Evolutionary conservation across 2,888 invertebrate species (phyloP), one percentile per base, ranked within the genome.

Genomic region (Ypsolopha scabrella): DNA sequence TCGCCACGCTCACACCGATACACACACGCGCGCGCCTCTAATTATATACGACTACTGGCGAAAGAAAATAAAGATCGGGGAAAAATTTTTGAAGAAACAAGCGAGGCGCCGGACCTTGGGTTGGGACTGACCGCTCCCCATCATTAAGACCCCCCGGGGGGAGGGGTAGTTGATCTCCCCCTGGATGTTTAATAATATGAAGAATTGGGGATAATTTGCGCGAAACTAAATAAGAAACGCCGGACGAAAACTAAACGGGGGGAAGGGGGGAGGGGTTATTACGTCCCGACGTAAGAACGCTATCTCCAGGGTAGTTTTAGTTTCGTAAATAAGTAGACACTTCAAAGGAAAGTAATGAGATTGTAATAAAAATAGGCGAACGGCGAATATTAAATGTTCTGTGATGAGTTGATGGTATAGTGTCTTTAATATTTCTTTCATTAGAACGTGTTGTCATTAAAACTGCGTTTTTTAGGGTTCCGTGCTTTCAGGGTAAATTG

Each of bases 131-230:
- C 85, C 85, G 80, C 80, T 75, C 74, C 65, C 72, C 77, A 74
- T 83, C 83, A 83, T 85, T 83, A 85, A 72, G 70, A 72, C 75
- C 72, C 75, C 73, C 59, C 78, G 65, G 74, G 53, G 49, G 64
- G 74, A 77, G 66, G 75, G 75, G 68, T 77, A 78, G 77, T 76
- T 79, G 49, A 41, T 50, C 50, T 77, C 75, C 77, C 83, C 81
- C 63, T 64, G 70, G 83, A 81, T 85, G 86, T 85, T 85, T 86
- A 86, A 86, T 86, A 85, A 86, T 86, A 86, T 86, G 86, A 86
- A 85, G 86, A 86, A 86, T 86, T 85, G 86, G 86, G 83, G 85
- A 86, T 86, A 86, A 86, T 86, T 86, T 86, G 86, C 85, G 85
- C 82, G 83, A 85, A 86, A 86, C 86, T 86, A 86, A 86, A 86